Evolutionary conservation across 2,113 vertebrate genomes (phyloP), one percentile per base, ranked within the genome.

Genomic region (Paracanthobrama guichenoti): DNA sequence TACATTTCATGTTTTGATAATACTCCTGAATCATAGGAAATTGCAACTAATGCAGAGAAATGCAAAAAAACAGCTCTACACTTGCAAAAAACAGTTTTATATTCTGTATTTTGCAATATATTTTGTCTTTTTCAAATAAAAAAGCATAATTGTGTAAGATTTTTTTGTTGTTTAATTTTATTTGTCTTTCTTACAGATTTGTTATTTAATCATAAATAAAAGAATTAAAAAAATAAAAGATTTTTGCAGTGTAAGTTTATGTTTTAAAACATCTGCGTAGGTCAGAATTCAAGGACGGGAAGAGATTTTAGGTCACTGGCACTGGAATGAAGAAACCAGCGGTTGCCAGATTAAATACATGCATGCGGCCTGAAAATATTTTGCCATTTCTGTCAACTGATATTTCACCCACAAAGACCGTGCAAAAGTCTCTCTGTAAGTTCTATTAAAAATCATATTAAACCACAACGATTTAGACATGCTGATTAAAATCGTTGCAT

Each of bases 281-380:
- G 39, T 67, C 79, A 86, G 14, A 72, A 71, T 60, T 79, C 69
- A 83, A 82, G 60, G 85, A 74, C 75, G 28, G 20, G 13, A 44
- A 26, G 26, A 42, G 44, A 48, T 82, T 18, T 73, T 28, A 76
- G 62, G 22, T 72, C 55, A 50, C 24, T 71, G 72, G 28, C 28
- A 57, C 26, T 50, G 12, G 14, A 83, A 73, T 16, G 14, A 81
- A 79, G 20, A 28, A 50, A 74, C 53, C 46, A 48, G 62, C 31
- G 66, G 42, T 79, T 53, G 66, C 64, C 79, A 85, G 42, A 67
- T 87, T 59, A 79, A 48, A 79, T 66, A 79, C 57, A 57, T 77
- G 26, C 72, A 57, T 77, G 79, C 12, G 22, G 67, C 42, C 24
- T 28, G n/a, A 26, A 71, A 84, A 76, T 46, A 66, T 46, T 42